Evolutionary conservation across 2,797 vertebrate species (phyloP).

Genomic region (Syncerus caffer): DNA sequence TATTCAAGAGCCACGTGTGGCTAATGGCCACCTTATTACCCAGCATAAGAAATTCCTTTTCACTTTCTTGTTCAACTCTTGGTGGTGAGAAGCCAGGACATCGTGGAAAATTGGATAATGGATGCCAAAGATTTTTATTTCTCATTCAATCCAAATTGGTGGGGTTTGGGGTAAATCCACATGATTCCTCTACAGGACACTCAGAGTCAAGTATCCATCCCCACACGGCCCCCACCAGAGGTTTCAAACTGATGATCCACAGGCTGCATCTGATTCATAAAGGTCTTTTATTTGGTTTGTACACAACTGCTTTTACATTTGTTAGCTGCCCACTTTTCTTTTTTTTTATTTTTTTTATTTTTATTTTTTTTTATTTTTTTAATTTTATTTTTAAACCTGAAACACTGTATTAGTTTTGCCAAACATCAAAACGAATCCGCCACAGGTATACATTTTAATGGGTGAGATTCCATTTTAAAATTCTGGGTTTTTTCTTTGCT

Average conservation of each 20-base stretch:
- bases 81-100: not conserved
- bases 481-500: not conserved
- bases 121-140: not conserved
- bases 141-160: not conserved
- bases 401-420: too few relatives aligned
- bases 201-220: not conserved
- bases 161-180: not conserved
- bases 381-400: too few relatives aligned
- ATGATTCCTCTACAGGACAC: not conserved
- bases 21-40: not conserved
- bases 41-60: not conserved
- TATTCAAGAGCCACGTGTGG: not conserved
- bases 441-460: too few relatives aligned
- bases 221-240: accelerated
- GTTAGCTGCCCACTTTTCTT: not conserved
- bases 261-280: not conserved
- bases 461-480: not conserved
- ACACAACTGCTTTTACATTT: not conserved
- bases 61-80: not conserved
- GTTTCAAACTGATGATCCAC: not conserved
- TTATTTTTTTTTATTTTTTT: too few relatives aligned
- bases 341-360: too few relatives aligned
- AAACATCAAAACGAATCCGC: too few relatives aligned
- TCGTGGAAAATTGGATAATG: not conserved
- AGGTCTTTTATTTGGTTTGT: not conserved